Evolutionary conservation across 2,113 vertebrate species (phyloP).

Genomic region (Syngnathus floridae): DNA sequence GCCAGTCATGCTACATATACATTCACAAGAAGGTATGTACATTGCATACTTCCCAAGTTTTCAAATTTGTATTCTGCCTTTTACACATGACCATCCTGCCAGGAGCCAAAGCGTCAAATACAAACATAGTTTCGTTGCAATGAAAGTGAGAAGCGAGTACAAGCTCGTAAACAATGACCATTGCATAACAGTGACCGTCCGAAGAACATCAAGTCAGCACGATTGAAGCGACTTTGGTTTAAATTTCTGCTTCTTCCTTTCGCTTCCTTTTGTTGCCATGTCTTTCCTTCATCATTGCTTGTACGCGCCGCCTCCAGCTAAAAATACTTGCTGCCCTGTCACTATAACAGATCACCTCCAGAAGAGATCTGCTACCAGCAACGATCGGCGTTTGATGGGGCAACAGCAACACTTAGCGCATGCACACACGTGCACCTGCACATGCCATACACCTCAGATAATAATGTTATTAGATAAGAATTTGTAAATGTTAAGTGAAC

Average conservation of each 20-base stretch:
- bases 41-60: not conserved
- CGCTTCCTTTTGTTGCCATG: constrained; percentile 37
- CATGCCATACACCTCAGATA: constrained; percentile 14
- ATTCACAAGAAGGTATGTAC: not conserved
- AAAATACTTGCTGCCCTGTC: constrained; percentile 66
- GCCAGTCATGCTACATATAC: not conserved
- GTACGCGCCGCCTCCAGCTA: constrained; percentile 57
- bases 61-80: not conserved
- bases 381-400: constrained; percentile 46
- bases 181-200: not conserved
- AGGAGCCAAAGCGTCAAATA: not conserved
- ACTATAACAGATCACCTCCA: constrained; percentile 62
- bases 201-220: constrained; percentile 31
- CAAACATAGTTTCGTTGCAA: not conserved
- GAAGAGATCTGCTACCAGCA: constrained; percentile 48
- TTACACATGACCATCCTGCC: not conserved
- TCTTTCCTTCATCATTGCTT: constrained; percentile 58
- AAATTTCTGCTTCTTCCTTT: constrained; percentile 36
- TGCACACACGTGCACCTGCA: constrained; percentile 8
- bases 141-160: not conserved
- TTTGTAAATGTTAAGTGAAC: constrained; percentile 23
- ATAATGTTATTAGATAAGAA: constrained; percentile 29
- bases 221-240: constrained; percentile 62
- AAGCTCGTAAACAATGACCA: not conserved
- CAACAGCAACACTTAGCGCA: constrained; percentile 14